Base-by-base conservation (phyloP, 2,113 vertebrate species). In the Gambusia holbrooki region DNA sequence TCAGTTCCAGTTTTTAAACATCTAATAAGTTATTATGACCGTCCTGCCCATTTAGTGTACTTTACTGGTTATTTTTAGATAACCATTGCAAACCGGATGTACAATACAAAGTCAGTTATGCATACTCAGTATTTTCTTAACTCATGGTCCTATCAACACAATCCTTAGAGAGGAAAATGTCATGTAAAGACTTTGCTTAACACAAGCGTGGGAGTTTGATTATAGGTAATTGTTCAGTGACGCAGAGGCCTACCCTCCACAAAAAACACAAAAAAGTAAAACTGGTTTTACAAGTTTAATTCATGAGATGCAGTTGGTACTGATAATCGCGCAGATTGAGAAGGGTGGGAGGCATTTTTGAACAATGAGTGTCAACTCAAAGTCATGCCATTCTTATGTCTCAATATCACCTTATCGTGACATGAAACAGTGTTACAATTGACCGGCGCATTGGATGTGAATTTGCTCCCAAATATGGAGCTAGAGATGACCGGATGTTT, bases 261-360 rank as follows among this genome's bases (percentile, higher is more conserved):
- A 25, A 58, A 13, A 61, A 69, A 67, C n/a, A 60, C 66, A 67
- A 40, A 22, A 58, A 40, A 22, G 48, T 10, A 35, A 66, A 67
- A 67, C 74, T 19, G 10, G 70, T 12, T 60, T 54, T 2, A 48
- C 32, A 5, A 32, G 14, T n/a, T 51, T 14, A 2, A 19, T 64
- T 22, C 29, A 51, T 25, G 1, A 1, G 12, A 37, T 2, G 7
- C 17, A 42, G 3, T 10, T 6, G 28, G 15, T 29, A 33, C 79
- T 83, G 67, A 15, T 10, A 72, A 25, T 48, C 28, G 66, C 75
- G 70, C 25, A 51, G 19, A 42, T 35, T 17, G 22, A 30, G 8
- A 17, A 29, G 62, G 8, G 35, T 61, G 29, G 19, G 13, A 30
- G 29, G 33, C 71, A 82, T 85, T 84, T 79, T 62, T 82, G 3